These are phyloP conservation scores for Mesitornis unicolor DNA, from an alignment of 2,113 vertebrate genomes.

Conservation along the genomic window DNA sequence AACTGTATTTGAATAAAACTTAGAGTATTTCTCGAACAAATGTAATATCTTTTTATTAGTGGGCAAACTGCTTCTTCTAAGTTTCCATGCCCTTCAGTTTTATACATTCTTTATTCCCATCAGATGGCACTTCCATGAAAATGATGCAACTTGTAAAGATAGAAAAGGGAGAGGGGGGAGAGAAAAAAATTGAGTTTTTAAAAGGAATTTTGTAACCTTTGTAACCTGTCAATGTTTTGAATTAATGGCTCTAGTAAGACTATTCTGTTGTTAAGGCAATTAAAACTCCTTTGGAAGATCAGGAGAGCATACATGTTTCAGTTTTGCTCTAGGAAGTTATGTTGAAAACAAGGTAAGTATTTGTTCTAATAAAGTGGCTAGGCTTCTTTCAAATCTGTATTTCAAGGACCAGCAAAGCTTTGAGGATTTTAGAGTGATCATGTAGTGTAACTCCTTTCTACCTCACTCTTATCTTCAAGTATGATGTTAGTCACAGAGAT, in stretches of 20 bases:
- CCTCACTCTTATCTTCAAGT: neutral
- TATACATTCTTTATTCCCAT: neutral
- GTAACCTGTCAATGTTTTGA: neutral
- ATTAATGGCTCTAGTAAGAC: neutral
- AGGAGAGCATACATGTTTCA: neutral
- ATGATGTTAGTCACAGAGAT: neutral
- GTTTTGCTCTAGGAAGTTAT: neutral
- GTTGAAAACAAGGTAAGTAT: neutral
- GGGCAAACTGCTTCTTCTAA: neutral
- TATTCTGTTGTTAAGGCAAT: neutral
- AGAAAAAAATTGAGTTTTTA: neutral
- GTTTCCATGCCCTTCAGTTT: neutral
- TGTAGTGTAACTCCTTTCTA: neutral
- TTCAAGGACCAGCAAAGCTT: neutral
- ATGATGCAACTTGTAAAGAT: neutral
- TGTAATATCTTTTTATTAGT: neutral
- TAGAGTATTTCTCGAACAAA: neutral
- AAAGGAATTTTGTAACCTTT: neutral
- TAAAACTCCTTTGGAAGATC: neutral
- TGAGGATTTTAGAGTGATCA: neutral
- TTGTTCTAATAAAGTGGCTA: neutral
- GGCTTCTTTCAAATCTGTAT: neutral
- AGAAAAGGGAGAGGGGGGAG: neutral
- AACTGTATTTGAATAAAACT: neutral
- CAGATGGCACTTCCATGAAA: neutral